A percentile compares a stretch with the other conserved stretches of the same genome.
These are phyloP conservation scores for Drosophila dives DNA, from an alignment of 2,888 invertebrate species.

Conservation along the genomic window DNA sequence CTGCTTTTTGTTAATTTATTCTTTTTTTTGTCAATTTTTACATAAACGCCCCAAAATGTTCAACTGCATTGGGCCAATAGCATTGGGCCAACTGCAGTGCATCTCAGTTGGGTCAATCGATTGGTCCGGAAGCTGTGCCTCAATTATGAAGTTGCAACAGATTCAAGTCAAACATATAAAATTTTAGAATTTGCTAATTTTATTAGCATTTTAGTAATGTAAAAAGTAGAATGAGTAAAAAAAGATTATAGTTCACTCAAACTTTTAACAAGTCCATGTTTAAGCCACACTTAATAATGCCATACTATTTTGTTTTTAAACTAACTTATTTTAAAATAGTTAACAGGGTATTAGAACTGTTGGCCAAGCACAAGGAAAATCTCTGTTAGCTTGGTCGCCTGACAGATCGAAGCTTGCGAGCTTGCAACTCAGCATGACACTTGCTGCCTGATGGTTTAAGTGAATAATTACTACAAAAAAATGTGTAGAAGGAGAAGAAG, in stretches of 20 bases:
- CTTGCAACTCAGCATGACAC: slow-evolving; percentile 78
- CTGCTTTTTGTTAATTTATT: slow-evolving; percentile 8
- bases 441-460: slow-evolving; percentile 76
- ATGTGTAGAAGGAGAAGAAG: slow-evolving; percentile 33
- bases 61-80: slow-evolving; percentile 8
- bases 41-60: slow-evolving; percentile 23
- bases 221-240: background rate
- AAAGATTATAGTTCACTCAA: background rate
- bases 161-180: background rate
- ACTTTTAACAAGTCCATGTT: background rate
- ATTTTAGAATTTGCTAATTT: background rate
- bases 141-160: background rate
- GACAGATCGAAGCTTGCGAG: slow-evolving; percentile 46
- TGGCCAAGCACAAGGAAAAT: slow-evolving; percentile 19
- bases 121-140: background rate
- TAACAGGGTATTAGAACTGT: slow-evolving; percentile 40
- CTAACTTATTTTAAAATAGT: background rate
- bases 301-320: background rate
- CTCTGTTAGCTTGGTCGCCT: slow-evolving; percentile 24
- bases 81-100: slow-evolving; percentile 13
- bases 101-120: slow-evolving; percentile 6
- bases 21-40: slow-evolving; percentile 35
- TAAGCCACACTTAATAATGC: background rate
- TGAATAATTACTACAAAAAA: slow-evolving; percentile 77
- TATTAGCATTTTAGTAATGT: background rate